Evolutionary conservation across 2,797 vertebrate genomes (phyloP).

Genomic region (Tamandua tetradactyla): DNA sequence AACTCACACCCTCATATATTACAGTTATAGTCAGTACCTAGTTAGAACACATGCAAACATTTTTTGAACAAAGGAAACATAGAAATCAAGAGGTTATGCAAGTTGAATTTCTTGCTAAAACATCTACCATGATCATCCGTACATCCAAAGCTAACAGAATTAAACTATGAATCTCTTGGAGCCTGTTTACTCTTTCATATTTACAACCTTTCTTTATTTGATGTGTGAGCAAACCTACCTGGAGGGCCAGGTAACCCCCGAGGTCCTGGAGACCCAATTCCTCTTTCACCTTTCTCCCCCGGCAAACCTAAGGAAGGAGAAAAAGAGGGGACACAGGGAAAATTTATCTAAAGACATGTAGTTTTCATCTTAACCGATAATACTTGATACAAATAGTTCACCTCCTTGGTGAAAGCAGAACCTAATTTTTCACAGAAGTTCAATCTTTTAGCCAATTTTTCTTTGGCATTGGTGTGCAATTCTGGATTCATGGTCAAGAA

Average conservation of each 20-base stretch:
- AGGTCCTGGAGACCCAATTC: conserved; percentile 92
- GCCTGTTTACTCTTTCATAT: not conserved
- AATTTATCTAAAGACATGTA: not conserved
- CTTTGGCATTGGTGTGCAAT: conserved; percentile 76
- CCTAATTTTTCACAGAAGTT: conserved; percentile 74
- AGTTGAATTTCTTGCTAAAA: not conserved
- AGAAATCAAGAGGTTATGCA: not conserved
- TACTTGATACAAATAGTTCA: conserved; percentile 67
- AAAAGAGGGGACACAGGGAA: not conserved
- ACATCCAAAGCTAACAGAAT: not conserved
- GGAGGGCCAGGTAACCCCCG: conserved; percentile 91
- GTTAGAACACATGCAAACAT: not conserved
- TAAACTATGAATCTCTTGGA: not conserved
- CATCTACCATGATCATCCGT: not conserved
- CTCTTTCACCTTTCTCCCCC: conserved; percentile 97
- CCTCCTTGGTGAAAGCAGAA: conserved; percentile 60
- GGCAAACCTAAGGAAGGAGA: conserved; percentile 85
- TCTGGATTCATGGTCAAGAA: conserved; percentile 71
- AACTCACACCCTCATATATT: not conserved
- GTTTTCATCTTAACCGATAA: conserved; percentile 42
- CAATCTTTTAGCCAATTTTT: conserved; percentile 70
- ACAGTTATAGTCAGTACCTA: not conserved
- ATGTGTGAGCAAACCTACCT: conserved; percentile 86
- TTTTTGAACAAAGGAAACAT: conserved; percentile 25
- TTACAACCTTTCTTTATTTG: not conserved